Percentiles rank a stretch among this genome's conserved stretches.
Evolutionary conservation across 2,888 invertebrate genomes (phyloP).

Genomic region (Folsomia manolachei): DNA sequence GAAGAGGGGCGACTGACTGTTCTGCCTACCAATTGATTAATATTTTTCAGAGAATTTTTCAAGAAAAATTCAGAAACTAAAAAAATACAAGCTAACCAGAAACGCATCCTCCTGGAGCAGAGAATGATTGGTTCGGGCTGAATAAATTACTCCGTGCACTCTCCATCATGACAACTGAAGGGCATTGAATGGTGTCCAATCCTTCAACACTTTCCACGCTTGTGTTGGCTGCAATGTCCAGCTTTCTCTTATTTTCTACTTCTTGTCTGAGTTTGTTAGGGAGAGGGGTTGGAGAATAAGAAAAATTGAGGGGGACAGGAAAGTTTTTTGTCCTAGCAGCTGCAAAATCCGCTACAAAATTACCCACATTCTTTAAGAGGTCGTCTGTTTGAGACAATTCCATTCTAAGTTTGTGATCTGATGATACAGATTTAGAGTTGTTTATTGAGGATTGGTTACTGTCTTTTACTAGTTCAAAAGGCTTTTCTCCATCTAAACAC

Average conservation of each 20-base stretch:
- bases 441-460: background rate
- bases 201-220: background rate
- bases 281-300: background rate
- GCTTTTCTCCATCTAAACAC: background rate
- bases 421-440: background rate
- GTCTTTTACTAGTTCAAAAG: background rate
- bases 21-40: no score
- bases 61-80: no score
- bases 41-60: no score
- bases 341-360: constrained; percentile 27
- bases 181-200: background rate
- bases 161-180: background rate
- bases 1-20: background rate
- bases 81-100: no score
- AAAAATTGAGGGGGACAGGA: background rate
- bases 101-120: no score
- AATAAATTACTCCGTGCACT: background rate
- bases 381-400: constrained; percentile 20
- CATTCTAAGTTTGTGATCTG: background rate
- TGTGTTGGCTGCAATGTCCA: background rate
- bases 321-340: constrained; percentile 19
- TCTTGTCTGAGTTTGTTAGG: background rate
- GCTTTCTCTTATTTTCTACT: background rate
- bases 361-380: constrained; percentile 23
- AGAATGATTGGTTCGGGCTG: no score